Percentiles rank a stretch among this genome's conserved stretches.
Conservation (phyloP, 2,888 invertebrate genomes). For the Ormyrus thymus region DNA sequence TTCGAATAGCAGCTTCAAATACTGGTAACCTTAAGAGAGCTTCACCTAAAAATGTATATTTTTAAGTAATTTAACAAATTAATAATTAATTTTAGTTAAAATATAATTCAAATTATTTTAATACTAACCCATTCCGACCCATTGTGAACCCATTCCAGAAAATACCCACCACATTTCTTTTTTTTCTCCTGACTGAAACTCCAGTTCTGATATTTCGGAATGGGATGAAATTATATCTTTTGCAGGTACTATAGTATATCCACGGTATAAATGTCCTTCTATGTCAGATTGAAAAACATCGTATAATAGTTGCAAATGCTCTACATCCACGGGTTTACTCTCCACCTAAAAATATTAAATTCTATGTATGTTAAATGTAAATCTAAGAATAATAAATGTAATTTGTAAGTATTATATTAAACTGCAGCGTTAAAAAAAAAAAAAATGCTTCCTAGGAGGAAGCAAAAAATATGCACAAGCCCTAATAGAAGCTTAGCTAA, state of each 20-base stretch:
- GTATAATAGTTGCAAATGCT: slow-evolving; percentile 79
- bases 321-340: slow-evolving; percentile 79
- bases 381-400: no score
- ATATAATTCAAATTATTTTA: neutral
- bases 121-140: slow-evolving; percentile 87
- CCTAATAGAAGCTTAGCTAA: no score
- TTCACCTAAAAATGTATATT: slow-evolving; percentile 47
- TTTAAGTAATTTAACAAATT: neutral
- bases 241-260: slow-evolving; percentile 80
- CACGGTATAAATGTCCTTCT: slow-evolving; percentile 84
- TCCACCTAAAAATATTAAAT: slow-evolving; percentile 69
- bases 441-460: no score
- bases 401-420: no score
- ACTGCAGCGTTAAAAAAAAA: no score
- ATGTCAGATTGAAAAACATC: slow-evolving; percentile 77
- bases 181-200: slow-evolving; percentile 79
- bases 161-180: slow-evolving; percentile 91
- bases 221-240: slow-evolving; percentile 63
- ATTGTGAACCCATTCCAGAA: slow-evolving; percentile 94
- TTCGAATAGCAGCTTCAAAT: slow-evolving; percentile 78
- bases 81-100: no score
- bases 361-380: no score
- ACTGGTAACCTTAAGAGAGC: slow-evolving; percentile 79
- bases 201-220: slow-evolving; percentile 75
- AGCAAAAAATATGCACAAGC: no score